These are phyloP conservation scores for Oligia fasciuncula DNA, from an alignment of 2,888 invertebrate genomes.

Conservation along the genomic window DNA sequence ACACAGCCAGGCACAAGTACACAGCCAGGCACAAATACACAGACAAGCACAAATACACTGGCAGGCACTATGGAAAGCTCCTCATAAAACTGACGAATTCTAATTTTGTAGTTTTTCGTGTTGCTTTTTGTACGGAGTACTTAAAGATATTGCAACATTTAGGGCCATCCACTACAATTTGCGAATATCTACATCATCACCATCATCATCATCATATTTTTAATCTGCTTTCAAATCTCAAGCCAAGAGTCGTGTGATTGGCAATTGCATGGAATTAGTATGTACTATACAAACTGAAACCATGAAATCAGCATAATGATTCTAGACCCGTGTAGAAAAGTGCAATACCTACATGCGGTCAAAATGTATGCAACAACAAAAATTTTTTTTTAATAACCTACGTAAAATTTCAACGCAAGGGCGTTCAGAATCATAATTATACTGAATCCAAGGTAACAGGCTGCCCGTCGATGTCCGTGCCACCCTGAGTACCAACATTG, in stretches of 20 bases:
- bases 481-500: not conserved
- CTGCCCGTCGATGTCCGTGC: too few relatives aligned
- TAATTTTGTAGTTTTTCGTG: constrained; percentile 22
- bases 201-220: too few relatives aligned
- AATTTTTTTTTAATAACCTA: not conserved
- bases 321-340: too few relatives aligned
- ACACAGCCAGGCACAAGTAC: constrained; percentile 46
- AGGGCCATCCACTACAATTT: not conserved
- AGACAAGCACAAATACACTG: constrained; percentile 45
- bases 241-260: not conserved
- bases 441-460: too few relatives aligned
- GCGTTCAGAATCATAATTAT: not conserved
- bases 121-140: not conserved
- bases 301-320: too few relatives aligned
- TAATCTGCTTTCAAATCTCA: not conserved
- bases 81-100: constrained; percentile 34
- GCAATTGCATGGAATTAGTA: not conserved
- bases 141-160: not conserved
- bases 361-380: too few relatives aligned
- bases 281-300: not conserved
- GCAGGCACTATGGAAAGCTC: constrained; percentile 24
- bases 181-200: not conserved
- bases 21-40: constrained; percentile 58
- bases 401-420: not conserved
- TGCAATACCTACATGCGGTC: too few relatives aligned